Evolutionary conservation across 2,113 vertebrate genomes (phyloP), one percentile per base, ranked within the genome.

Genomic region (Labrus mixtus): DNA sequence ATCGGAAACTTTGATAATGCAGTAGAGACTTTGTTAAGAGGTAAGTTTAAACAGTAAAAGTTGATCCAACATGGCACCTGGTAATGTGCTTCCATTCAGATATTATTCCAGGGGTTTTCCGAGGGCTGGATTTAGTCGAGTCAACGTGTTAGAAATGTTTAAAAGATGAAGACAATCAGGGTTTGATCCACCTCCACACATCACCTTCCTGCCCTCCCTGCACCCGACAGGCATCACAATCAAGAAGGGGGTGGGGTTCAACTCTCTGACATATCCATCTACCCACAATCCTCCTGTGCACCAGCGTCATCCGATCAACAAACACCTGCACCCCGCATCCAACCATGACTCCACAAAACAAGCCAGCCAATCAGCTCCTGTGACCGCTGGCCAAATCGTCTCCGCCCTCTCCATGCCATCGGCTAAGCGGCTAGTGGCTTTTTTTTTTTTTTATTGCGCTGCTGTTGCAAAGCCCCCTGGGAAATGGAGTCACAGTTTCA

Each of bases 231-330:
- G 71, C 81, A 78, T 88, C 73, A 78, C 80, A 79, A 36, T 84
- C 73, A 48, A 89, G 64, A 87, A 69, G 58, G 85, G 86, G 72
- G 53, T 50, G 82, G 79, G 83, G 64, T 78, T 81, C 80, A 87
- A 63, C 59, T 89, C 82, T 83, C 83, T 81, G 58, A 89, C 94
- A 94, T 94, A 87, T 87, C 78, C 94, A 94, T 94, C 88, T 78
- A 92, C 89, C 90, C 87, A 92, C 90, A 90, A 92, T 91, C 88
- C 85, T 88, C 87, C 89, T 91, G 91, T 94, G 87, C 91, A 92
- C 93, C 90, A 93, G 87, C 84, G 83, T 87, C 94, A 94, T 93
- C 85, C 63, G 88, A 92, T 88, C 92, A 91, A 87, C 87, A 89
- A 92, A 92, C 86, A 92, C 89, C 91, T 91, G 90, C 86, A 85